A percentile compares a stretch with the other conserved stretches of the same genome.
phyloP scores from a whole-genome alignment of 2,113 vertebrate species.

The Ovibos moschatus region DNA sequence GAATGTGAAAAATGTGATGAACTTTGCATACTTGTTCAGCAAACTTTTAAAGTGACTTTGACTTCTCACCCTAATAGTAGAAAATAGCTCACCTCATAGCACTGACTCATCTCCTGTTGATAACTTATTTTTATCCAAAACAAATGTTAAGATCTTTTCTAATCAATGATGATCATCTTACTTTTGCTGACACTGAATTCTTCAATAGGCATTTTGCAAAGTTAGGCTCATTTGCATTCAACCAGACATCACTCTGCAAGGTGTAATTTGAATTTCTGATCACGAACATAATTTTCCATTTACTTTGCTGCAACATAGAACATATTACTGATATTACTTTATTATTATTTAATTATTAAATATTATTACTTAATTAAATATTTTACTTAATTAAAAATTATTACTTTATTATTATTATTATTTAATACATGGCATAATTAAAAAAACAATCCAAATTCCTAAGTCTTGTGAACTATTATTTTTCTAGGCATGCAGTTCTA shows the following conservation, averaged over 20 bases:
- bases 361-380: too few relatives aligned
- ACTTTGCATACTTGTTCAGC: not conserved
- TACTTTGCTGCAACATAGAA: slow-evolving; percentile 52
- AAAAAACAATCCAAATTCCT: not conserved
- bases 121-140: slow-evolving; percentile 56
- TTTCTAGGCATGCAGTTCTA: not conserved
- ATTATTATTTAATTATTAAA: too few relatives aligned
- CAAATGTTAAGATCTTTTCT: slow-evolving; percentile 30
- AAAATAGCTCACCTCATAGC: slow-evolving; percentile 22
- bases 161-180: slow-evolving; percentile 7
- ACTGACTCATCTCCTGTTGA: slow-evolving; percentile 18
- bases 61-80: not conserved
- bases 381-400: too few relatives aligned
- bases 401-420: slow-evolving; percentile 47
- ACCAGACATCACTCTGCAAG: not conserved
- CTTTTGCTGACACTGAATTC: slow-evolving; percentile 49
- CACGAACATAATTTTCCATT: slow-evolving; percentile 62
- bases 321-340: slow-evolving; percentile 47
- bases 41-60: not conserved
- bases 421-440: slow-evolving; percentile 3
- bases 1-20: not conserved
- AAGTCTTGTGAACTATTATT: not conserved
- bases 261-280: slow-evolving; percentile 63
- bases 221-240: slow-evolving; percentile 58
- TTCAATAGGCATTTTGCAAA: slow-evolving; percentile 26